Evolutionary conservation across 53 echinoderm and acorn worm genomes (phyloP), one percentile per base, ranked within the genome.

Genomic region (Echinarachnius parma): DNA sequence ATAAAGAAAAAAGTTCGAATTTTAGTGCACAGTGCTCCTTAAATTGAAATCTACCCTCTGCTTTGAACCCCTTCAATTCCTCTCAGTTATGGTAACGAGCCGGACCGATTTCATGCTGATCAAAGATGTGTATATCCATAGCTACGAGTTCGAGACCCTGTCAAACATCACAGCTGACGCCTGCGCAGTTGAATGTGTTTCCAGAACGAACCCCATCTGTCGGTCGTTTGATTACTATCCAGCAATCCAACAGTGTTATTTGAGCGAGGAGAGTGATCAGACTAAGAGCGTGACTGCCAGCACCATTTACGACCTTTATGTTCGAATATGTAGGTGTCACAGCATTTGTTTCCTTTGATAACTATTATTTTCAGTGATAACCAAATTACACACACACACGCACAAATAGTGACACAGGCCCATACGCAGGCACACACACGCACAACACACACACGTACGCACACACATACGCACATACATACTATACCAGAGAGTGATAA

Each of bases 71-170:
- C n/a, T n/a, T n/a, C n/a, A n/a, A n/a, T n/a, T n/a, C n/a, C n/a
- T n/a, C n/a, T n/a, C 72, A 84, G 84, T 10, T 54, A 9, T 86
- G 49, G 15, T 86, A 0, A 81, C 81, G 5, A 35, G 33, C 21
- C 75, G 86, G 9, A 76, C 86, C 2, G 86, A 86, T 32, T 86
- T 81, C 34, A 46, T 76, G n/a, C 18, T 82, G 46, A 66, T 77
- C 16, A 56, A 44, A 35, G 61, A 68, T 3, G 16, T 27, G 23
- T 39, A 53, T 21, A 76, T 77, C 27, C 2, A 1, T 11, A 60
- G 50, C 21, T 53, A 77, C 45, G 61, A 86, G 53, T 29, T 66
- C 1, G 76, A 76, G 52, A 53, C 25, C 27, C 16, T 81, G 13
- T 34, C 32, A 0, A 45, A 36, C 23, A 49, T 59, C 7, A 64